Evolutionary conservation across 2,797 vertebrate species (phyloP).

Genomic region (Characodon lateralis): DNA sequence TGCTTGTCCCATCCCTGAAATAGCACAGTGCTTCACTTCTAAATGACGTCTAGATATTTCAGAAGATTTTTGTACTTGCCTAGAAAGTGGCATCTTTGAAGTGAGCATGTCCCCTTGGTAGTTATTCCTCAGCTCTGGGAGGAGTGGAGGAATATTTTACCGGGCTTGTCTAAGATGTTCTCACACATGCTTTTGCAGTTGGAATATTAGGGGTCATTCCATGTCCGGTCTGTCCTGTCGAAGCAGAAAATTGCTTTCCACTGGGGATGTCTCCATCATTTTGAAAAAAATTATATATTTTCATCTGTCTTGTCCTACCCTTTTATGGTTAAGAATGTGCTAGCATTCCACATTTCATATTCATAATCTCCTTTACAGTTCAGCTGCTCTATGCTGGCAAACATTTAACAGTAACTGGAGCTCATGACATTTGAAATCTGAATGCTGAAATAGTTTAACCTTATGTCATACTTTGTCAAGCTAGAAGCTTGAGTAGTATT

Average conservation of each 20-base stretch:
- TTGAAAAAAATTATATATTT: neutral
- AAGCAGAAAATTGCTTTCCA: slow-evolving; percentile 34
- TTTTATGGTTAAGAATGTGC: slow-evolving; percentile 2
- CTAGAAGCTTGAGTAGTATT: neutral
- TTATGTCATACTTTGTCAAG: neutral
- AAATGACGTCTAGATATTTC: slow-evolving; percentile 71
- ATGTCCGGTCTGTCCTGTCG: slow-evolving; percentile 58
- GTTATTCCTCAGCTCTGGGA: slow-evolving; percentile 49
- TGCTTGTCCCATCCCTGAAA: slow-evolving; percentile 55
- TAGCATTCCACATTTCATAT: slow-evolving; percentile 13
- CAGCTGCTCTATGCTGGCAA: slow-evolving; percentile 17
- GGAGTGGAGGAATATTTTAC: slow-evolving; percentile 64
- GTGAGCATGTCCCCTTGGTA: slow-evolving; percentile 67
- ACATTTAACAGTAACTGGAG: slow-evolving; percentile 19
- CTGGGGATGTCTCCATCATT: slow-evolving; percentile 26
- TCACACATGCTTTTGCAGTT: slow-evolving; percentile 39
- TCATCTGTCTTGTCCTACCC: neutral
- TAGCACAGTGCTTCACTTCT: slow-evolving; percentile 56
- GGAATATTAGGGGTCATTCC: slow-evolving; percentile 60
- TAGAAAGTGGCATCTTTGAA: slow-evolving; percentile 74
- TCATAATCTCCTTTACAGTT: slow-evolving; percentile 28
- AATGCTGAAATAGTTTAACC: slow-evolving; percentile 14
- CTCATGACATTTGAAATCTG: slow-evolving; percentile 19
- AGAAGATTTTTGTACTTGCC: slow-evolving; percentile 59
- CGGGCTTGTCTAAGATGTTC: slow-evolving; percentile 69